Conservation (phyloP, 2,888 invertebrate species). For the Drosophila ezoana region DNA sequence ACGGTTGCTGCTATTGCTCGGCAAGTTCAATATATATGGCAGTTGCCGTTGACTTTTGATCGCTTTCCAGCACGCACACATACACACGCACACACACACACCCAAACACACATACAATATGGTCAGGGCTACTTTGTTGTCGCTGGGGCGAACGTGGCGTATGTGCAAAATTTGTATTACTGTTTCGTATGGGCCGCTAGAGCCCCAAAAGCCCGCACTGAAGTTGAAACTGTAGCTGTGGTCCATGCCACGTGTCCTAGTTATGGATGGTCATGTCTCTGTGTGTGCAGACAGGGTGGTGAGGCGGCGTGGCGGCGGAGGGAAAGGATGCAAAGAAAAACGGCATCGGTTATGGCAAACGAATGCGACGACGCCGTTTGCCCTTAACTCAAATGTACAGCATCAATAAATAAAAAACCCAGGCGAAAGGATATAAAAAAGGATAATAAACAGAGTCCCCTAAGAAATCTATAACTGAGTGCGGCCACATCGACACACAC, state of each 20-base stretch:
- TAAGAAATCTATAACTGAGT: slow-evolving; percentile 80
- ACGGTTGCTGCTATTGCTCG: slow-evolving; percentile 51
- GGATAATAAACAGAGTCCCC: slow-evolving; percentile 79
- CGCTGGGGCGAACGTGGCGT: slow-evolving; percentile 65
- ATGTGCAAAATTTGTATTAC: slow-evolving; percentile 80
- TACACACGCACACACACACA: slow-evolving; percentile 7
- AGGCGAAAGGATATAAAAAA: slow-evolving; percentile 78
- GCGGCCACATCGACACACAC: slow-evolving; percentile 57
- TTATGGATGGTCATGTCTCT: slow-evolving; percentile 19
- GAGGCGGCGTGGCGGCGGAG: not conserved
- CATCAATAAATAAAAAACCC: slow-evolving; percentile 78
- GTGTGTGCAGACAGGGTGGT: slow-evolving; percentile 6
- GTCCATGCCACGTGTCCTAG: slow-evolving; percentile 56
- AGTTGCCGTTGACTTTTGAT: slow-evolving; percentile 77
- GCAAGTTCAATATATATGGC: slow-evolving; percentile 65
- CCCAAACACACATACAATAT: slow-evolving; percentile 26
- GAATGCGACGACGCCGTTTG: slow-evolving; percentile 75
- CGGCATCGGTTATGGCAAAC: slow-evolving; percentile 79
- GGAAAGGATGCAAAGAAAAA: slow-evolving; percentile 53
- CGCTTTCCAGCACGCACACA: slow-evolving; percentile 47
- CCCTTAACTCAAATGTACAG: slow-evolving; percentile 79
- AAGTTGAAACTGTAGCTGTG: slow-evolving; percentile 26
- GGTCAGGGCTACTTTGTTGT: slow-evolving; percentile 64
- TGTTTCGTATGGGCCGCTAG: slow-evolving; percentile 58
- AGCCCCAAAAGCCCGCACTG: slow-evolving; percentile 27